phyloP scores from a whole-genome alignment of 1,140 invertebrate species.

The Phenacoccus solenopsis region DNA sequence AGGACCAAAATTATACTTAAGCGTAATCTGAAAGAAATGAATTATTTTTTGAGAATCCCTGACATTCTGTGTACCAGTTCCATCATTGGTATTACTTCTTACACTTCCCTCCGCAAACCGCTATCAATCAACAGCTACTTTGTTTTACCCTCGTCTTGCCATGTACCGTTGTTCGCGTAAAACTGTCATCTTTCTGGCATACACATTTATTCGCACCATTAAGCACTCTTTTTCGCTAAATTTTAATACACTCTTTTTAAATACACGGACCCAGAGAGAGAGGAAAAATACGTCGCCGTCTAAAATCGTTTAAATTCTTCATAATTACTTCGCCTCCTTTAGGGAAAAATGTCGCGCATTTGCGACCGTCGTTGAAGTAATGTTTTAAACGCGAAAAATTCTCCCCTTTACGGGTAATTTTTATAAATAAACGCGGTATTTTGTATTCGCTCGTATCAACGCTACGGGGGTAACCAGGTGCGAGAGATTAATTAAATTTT shows the following conservation, averaged over 20 bases:
- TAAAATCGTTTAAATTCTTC: conserved; percentile 3
- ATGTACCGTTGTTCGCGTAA: background rate
- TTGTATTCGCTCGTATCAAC: too few species aligned
- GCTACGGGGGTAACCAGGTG: too few species aligned
- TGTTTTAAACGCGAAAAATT: background rate
- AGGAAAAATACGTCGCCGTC: background rate
- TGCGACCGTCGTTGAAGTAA: background rate
- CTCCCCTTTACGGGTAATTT: too few species aligned
- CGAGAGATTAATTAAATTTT: too few species aligned
- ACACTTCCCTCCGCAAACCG: background rate
- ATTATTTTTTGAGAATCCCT: background rate
- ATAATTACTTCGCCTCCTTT: background rate
- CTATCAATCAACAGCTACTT: conserved; percentile 1
- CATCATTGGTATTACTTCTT: background rate
- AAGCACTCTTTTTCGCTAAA: background rate
- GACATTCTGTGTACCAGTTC: background rate
- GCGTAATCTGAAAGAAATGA: too few species aligned
- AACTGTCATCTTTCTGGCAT: background rate
- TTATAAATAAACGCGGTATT: too few species aligned
- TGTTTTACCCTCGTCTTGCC: background rate
- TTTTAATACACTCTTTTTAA: background rate
- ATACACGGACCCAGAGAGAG: too few species aligned
- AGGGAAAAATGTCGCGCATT: background rate
- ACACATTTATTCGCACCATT: conserved; percentile 1
- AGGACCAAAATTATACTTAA: too few species aligned